Evolutionary conservation across 2,888 invertebrate species (phyloP), one percentile per base, ranked within the genome.

Genomic region (Polydrusus cervinus): DNA sequence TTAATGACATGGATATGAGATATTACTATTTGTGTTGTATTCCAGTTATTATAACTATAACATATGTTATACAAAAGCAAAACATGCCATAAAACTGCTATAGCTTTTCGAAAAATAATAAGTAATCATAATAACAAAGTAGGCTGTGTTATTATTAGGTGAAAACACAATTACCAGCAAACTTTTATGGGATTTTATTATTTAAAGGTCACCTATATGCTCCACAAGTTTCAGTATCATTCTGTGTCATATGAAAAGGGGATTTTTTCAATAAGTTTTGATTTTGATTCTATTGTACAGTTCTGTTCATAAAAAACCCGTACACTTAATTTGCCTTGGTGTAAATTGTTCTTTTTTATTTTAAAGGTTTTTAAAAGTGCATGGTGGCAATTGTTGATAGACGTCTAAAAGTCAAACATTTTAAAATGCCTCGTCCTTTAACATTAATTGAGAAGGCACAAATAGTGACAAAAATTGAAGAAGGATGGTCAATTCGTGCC

Each of bases 91-190:
- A 53, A 53, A 30, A 10, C 20, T 45, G 40, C 25, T 45, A n/a
- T n/a, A 43, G 62, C 40, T 9, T 62, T 62, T 45, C 10, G 43
- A 45, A 62, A 62, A 62, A 7, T 45, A 62, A 62, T 62, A n/a
- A n/a, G n/a, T n/a, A 62, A 62, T n/a, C 16, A 20, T 62, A 25
- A 43, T 18, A 51, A 51, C 30, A 7, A 53, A 30, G 43, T 43
- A 43, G 43, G 13, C 6, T 43, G 40, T 25, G 25, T 25, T 25
- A 25, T n/a, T 43, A 11, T 43, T 43, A 11, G 3, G 43, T 43
- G 13, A n/a, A 43, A n/a, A 43, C 10, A 3, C 11, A 3, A 13
- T 43, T 25, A 25, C 25, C 3, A n/a, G n/a, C n/a, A 43, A 11
- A 43, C n/a, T 43, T 43, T 43, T 43, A 43, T 43, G 1, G 43